Base-by-base conservation (phyloP, 2,888 invertebrate species). In the Watsonalla binaria region DNA sequence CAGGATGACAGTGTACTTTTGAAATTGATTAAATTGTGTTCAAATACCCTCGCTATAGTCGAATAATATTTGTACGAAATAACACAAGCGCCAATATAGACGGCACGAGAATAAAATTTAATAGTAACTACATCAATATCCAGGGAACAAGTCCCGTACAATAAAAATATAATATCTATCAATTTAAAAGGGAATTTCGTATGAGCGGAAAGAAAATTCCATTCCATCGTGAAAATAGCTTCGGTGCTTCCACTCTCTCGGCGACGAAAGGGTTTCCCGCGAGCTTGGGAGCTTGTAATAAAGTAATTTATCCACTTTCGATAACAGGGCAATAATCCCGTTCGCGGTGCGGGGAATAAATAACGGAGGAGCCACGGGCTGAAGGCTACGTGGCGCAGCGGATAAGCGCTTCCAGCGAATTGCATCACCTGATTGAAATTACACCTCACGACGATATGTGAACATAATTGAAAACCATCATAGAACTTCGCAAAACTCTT, bases 271-370 rank as follows among this genome's bases (percentile, higher is more conserved):
- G 84, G 84, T 80, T 49, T 82, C 72, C 69, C 66, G 73, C 69
- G 70, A 74, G 74, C 75, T 76, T 74, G 86, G 84, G 70, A 74
- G 74, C 75, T 76, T 74, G 86, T 84, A 85, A 88, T 86, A 85
- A 85, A 87, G 86, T 85, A 84, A 88, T 88, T 86, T 87, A 88
- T 84, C 85, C 85, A 84, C 78, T 84, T 76, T 77, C 85, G 87
- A 87, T 87, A 88, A 83, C 82, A 63, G 78, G 81, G 74, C 78
- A 85, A 86, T 87, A 86, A 88, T 86, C 86, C 81, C 63, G 63
- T 65, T 55, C 56, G 55, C 58, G 60, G 56, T 58, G 51, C 82
- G 74, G 76, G 70, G 74, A 74, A 76, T 80, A 80, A 81, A 81
- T 76, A 76, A 70, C 66, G 60, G 61, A 60, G 57, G 62, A 61